Conservation (phyloP, 2,113 vertebrate genomes). For the Panthera leo region DNA sequence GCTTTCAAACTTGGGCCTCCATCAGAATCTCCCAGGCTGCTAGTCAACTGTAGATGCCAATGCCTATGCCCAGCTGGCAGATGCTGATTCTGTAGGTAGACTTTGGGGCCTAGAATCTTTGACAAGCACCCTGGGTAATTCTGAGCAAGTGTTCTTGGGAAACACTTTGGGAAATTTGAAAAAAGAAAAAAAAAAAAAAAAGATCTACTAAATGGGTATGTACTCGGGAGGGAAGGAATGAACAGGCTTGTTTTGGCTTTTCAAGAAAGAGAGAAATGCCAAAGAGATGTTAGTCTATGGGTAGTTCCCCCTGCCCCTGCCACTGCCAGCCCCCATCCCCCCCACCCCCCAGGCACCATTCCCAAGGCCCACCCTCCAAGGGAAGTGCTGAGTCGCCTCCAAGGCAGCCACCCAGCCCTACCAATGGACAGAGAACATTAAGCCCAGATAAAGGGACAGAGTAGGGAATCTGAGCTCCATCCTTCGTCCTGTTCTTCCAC, state of each 20-base stretch:
- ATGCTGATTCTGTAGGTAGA: background rate
- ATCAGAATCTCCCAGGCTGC: background rate
- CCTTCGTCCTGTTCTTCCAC: background rate
- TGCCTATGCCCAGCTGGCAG: background rate
- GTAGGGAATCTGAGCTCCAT: background rate
- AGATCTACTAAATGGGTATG: background rate
- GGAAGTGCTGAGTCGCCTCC: background rate
- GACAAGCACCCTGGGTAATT: background rate
- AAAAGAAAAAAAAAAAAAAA: background rate
- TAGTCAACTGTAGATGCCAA: background rate
- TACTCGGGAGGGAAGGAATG: background rate
- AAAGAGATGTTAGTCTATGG: background rate
- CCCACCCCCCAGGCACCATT: rapidly evolving
- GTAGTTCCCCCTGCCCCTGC: background rate
- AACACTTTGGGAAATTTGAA: background rate
- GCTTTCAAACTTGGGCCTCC: too few species aligned
- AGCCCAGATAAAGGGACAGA: background rate
- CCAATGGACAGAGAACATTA: background rate
- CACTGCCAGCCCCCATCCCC: background rate
- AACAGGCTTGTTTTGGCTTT: background rate
- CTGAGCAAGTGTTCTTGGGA: background rate
- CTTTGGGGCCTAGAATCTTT: background rate
- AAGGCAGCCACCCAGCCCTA: background rate
- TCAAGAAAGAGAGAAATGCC: background rate
- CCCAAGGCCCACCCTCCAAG: background rate